Evolutionary conservation across 1,140 invertebrate species (phyloP).

Genomic region (Octopus sinensis): DNA sequence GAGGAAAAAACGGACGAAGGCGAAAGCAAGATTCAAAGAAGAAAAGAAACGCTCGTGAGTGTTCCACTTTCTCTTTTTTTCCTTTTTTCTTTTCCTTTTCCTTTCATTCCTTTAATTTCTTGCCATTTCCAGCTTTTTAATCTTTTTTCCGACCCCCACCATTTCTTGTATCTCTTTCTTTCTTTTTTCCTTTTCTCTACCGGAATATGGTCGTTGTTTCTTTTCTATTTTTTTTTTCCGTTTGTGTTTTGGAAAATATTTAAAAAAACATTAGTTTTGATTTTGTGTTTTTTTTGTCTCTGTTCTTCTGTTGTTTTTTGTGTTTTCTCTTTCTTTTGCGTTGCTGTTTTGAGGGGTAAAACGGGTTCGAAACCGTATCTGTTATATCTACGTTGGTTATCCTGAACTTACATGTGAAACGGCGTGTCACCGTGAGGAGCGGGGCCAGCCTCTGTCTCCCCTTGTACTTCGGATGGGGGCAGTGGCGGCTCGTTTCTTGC

Average conservation of each 20-base stretch:
- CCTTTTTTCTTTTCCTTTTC: neutral
- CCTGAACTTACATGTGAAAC: too few relatives aligned
- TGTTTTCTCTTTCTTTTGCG: neutral
- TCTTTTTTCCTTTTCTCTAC: neutral
- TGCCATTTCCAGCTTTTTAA: neutral
- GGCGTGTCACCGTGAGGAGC: too few relatives aligned
- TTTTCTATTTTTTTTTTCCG: neutral
- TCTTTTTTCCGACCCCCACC: neutral
- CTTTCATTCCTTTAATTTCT: neutral
- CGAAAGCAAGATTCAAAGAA: slow-evolving; percentile 41
- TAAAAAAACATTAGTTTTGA: neutral
- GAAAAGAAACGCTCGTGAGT: slow-evolving; percentile 44
- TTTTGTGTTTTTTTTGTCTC: neutral
- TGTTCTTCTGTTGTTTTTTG: neutral
- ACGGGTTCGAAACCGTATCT: too few relatives aligned
- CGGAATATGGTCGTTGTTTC: neutral
- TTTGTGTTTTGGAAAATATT: neutral
- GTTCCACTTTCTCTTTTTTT: neutral
- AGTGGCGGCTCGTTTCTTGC: too few relatives aligned
- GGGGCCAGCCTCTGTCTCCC: too few relatives aligned
- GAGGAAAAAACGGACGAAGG: slow-evolving; percentile 57
- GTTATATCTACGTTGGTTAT: too few relatives aligned
- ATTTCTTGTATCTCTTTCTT: neutral
- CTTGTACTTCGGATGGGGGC: too few relatives aligned
- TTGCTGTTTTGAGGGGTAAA: neutral